Evolutionary conservation across 2,888 invertebrate species (phyloP), one percentile per base, ranked within the genome.

Genomic region (Odontocolon sp.): DNA sequence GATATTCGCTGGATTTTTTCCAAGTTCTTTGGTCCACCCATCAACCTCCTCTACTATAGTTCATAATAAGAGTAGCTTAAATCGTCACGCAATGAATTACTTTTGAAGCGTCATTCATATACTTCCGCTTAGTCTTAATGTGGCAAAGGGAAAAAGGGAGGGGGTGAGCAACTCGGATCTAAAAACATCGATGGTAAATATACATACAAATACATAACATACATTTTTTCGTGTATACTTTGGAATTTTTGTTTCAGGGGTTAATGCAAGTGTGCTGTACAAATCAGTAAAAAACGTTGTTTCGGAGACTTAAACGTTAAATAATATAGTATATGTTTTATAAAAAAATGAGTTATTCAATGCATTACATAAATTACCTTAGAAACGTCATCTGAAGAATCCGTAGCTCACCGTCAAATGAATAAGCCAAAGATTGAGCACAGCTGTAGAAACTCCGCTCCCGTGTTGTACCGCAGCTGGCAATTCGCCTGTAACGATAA

Each of bases 401-500:
- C 89, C 87, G 83, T 88, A 89, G 82, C 89, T 90, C 78, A 89
- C 85, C 63, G 90, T 89, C 67, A 89, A 83, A 81, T 89, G 88
- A 83, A 90, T 86, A 74, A 90, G 85, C 90, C 90, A 90, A 61
- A 90, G 85, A 85, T 90, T 90, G 78, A 90, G 86, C 64, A 90
- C 88, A 73, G 90, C 89, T 80, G 86, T 86, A 16, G 90, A 90
- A 74, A 89, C 90, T 64, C 90, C 90, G 77, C 88, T 91, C 8
- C 89, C 90, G 79, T 91, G 90, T 80, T 91, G 91, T 74, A 90
- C 90, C 66, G 90, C 90, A 61, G 90, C 90, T 76, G 90, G 90
- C 82, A 91, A 83, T 81, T 91, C 90, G 68, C 90, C 90, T 91
- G 86, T 23, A 87, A 86, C 80, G 50, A 82, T 80, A 81, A 79